Base-by-base conservation (phyloP, 2,888 invertebrate species). In the Morpho achilles region DNA sequence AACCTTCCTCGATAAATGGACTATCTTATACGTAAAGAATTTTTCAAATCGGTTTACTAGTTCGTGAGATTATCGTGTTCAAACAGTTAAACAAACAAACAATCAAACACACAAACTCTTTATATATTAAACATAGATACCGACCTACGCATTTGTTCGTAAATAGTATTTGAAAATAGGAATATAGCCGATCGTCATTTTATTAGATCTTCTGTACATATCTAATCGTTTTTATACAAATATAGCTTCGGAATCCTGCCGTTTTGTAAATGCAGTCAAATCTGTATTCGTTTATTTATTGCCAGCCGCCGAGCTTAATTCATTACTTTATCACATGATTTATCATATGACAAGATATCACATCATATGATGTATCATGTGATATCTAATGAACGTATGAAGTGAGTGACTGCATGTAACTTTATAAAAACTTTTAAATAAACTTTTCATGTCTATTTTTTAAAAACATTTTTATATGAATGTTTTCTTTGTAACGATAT, bases 171-270 rank as follows among this genome's bases (percentile, higher is more conserved):
- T 32, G 32, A 32, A 32, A 32, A 32, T 32, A 32, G 2, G 3
- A 32, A 32, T 32, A 5, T 32, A 32, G 32, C 32, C 32, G 32
- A 32, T 32, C 32, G 32, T 32, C 32, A 32, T 32, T 32, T 5
- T 32, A 32, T 32, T 32, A 32, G 32, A 32, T 32, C 32, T 32
- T 32, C 32, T 43, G 43, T 9, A n/a, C n/a, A 43, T 55, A 53
- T 42, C 40, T 49, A 56, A 55, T 53, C 58, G 53, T 59, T 63
- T 63, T 63, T 59, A 61, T 61, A 55, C 55, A 53, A 44, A 45
- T 39, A 40, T 55, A 60, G 62, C 59, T 66, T 59, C 43, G 40
- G 46, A 59, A 39, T 59, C 62, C 59, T 59, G 58, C 61, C 50
- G 58, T 44, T 53, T 56, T 46, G n/a, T 42, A 16, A 32, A 32